phyloP scores from a whole-genome alignment of 2,888 invertebrate genomes.

The Gymnosoma rotundatum region DNA sequence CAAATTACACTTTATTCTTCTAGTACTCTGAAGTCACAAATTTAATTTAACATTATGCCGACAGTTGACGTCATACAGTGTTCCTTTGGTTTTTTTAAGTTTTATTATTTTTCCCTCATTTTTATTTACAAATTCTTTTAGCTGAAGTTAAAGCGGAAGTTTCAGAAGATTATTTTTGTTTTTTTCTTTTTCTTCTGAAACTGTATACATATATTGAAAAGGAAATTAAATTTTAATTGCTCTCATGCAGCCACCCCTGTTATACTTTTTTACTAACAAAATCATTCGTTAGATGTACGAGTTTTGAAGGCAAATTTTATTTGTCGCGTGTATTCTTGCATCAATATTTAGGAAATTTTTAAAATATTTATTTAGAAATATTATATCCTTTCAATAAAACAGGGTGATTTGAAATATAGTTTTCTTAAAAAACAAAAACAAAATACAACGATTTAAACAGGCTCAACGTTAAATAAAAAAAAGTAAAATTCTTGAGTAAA shows the following conservation, averaged over 20 bases:
- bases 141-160: slow-evolving; percentile 37
- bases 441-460: no score
- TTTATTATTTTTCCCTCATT: not conserved
- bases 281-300: slow-evolving; percentile 8
- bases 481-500: no score
- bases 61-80: slow-evolving; percentile 44
- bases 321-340: not conserved
- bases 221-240: slow-evolving; percentile 65
- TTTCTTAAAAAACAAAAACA: no score
- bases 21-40: not conserved
- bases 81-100: slow-evolving; percentile 2
- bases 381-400: not conserved
- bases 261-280: not conserved
- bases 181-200: not conserved
- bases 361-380: not conserved
- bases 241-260: slow-evolving; percentile 17
- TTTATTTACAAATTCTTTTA: slow-evolving; percentile 46
- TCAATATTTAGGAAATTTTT: not conserved
- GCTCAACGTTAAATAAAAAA: no score
- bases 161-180: not conserved
- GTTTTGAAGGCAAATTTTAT: not conserved
- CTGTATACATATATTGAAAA: slow-evolving; percentile 17
- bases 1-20: slow-evolving; percentile 21
- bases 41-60: slow-evolving; percentile 29
- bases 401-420: no score